Evolutionary conservation across 2,888 invertebrate species (phyloP).

Genomic region (Caenorhabditis sulstoni): DNA sequence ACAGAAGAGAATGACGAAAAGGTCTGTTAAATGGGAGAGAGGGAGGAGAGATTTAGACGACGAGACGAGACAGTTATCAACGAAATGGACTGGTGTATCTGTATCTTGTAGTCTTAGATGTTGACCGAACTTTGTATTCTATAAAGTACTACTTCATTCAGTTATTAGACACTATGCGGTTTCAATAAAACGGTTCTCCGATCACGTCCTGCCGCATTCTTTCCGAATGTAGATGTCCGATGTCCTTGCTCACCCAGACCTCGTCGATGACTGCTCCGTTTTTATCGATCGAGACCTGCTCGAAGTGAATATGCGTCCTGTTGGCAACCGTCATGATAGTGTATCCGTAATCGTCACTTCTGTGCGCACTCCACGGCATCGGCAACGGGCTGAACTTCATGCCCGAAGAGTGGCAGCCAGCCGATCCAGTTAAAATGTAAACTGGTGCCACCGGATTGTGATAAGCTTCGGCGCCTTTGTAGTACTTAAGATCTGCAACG

Average conservation of each 20-base stretch:
- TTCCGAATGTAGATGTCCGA: slow-evolving; percentile 33
- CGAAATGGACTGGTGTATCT: not conserved
- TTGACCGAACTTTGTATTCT: too few relatives aligned
- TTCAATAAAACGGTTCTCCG: slow-evolving; percentile 21
- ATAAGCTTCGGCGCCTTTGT: slow-evolving; percentile 83
- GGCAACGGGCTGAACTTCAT: slow-evolving; percentile 65
- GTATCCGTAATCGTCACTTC: slow-evolving; percentile 89
- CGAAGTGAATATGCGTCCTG: slow-evolving; percentile 89
- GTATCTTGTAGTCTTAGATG: not conserved
- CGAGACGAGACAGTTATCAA: slow-evolving; percentile 8
- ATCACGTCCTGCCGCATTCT: slow-evolving; percentile 2
- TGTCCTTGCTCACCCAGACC: slow-evolving; percentile 54
- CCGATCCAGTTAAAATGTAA: slow-evolving; percentile 91
- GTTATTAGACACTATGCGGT: not conserved
- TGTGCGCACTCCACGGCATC: slow-evolving; percentile 63
- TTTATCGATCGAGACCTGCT: slow-evolving; percentile 86
- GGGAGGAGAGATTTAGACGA: slow-evolving; percentile 23
- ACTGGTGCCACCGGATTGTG: slow-evolving; percentile 89
- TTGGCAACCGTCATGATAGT: slow-evolving; percentile 87
- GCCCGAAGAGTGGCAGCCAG: slow-evolving; percentile 81
- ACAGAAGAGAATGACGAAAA: slow-evolving; percentile 13
- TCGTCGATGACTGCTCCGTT: slow-evolving; percentile 49
- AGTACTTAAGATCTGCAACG: slow-evolving; percentile 53
- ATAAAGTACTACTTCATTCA: not conserved
- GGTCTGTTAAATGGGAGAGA: slow-evolving; percentile 13